A percentile compares a stretch with the other conserved stretches of the same genome.
Conservation (phyloP, 2,797 vertebrate species). For the Mallotus villosus region DNA sequence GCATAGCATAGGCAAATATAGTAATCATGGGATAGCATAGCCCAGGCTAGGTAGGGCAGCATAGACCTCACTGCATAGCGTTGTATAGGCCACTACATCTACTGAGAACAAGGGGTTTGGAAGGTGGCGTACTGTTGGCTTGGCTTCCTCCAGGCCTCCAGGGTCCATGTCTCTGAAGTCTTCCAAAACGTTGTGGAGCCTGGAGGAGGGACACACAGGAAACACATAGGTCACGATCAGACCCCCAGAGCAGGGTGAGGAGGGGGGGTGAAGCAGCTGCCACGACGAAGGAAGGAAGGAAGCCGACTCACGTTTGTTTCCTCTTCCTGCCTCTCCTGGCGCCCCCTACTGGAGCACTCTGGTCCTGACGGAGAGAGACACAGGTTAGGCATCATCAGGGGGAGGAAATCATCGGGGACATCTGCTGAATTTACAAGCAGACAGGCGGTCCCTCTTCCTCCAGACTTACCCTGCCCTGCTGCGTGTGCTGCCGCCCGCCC, state of each 20-base stretch:
- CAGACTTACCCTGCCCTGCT: conserved; percentile 69
- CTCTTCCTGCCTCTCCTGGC: conserved; percentile 79
- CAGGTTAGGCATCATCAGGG: not conserved
- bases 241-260: not conserved
- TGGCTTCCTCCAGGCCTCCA: conserved; percentile 70
- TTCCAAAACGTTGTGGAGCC: conserved; percentile 75
- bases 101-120: conserved; percentile 11
- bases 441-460: not conserved
- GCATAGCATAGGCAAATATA: not conserved
- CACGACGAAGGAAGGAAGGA: not conserved
- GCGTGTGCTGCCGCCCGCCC: conserved; percentile 52
- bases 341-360: conserved; percentile 59
- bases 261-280: not conserved
- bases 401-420: not conserved
- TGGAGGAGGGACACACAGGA: conserved; percentile 30
- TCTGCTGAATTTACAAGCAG: not conserved
- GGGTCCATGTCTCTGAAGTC: conserved; percentile 74
- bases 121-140: conserved; percentile 63
- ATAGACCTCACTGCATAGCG: not conserved
- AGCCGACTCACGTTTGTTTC: conserved; percentile 77
- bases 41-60: not conserved
- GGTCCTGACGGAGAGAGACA: conserved; percentile 57
- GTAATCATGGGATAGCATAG: not conserved
- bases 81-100: not conserved
- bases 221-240: not conserved